Base-by-base conservation (phyloP, 2,113 vertebrate genomes). In the Bubalus kerabau region DNA sequence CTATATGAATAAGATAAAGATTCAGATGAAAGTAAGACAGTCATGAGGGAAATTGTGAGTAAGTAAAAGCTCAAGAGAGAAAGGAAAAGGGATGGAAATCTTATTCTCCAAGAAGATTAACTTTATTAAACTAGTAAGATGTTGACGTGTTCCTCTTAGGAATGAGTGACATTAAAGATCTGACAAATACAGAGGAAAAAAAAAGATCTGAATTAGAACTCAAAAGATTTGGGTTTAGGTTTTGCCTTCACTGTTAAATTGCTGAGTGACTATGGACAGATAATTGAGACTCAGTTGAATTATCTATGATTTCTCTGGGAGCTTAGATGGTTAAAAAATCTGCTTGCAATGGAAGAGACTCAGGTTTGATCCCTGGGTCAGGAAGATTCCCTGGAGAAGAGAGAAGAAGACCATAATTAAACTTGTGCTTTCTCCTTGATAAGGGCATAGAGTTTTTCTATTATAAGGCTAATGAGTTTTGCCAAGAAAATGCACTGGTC, bases 201-300 rank as follows among this genome's bases (percentile, higher is more conserved):
- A 50, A 59, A 59, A 36, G 9, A 81, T 30, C 50, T 67, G 60
- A 59, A 43, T 26, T 57, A 14, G 40, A 50, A 78, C n/a, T 21
- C 32, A 3, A 81, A 82, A 93, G 57, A 76, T 87, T 84, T 89
- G 74, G 12, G 90, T 92, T 94, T 32, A 48, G 76, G 28, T 84
- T 92, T 90, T 90, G 85, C 52, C 32, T 94, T 97, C 54, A 56
- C 7, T 57, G 32, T 92, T 96, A 92, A 81, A 87, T 92, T 97
- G 32, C 43, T 84, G 32, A 90, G 50, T 90, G 67, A 91, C 24
- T 64, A 14, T 56, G 48, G 54, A 87, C 32, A 87, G 83, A 48
- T 83, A 91, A 89, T 30, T 82, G 78, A 91, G 10, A 11, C 59
- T 93, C 43, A 30, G 13, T 86, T 97, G 93, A 93, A 94, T 97